Evolutionary conservation across 2,888 invertebrate species (phyloP).

Genomic region (Drosophila suboccidentalis): DNA sequence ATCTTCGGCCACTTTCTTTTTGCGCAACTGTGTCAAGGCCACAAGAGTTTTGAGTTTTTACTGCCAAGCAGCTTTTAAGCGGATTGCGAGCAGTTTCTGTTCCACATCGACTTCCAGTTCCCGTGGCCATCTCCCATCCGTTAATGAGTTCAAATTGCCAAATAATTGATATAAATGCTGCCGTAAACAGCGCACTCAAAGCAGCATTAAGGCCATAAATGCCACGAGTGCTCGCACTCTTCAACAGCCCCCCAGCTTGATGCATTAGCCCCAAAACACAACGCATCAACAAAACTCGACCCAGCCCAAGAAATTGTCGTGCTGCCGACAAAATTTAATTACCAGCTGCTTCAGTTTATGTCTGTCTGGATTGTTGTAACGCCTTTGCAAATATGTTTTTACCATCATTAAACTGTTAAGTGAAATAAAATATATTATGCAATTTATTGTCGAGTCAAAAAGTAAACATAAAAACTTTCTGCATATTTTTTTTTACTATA

Average conservation of each 20-base stretch:
- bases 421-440: constrained; percentile 60
- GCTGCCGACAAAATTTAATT: constrained; percentile 40
- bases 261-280: constrained; percentile 34
- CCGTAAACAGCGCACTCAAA: constrained; percentile 37
- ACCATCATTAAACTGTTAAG: constrained; percentile 44
- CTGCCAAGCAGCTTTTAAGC: constrained; percentile 37
- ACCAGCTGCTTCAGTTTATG: constrained; percentile 37
- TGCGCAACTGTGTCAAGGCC: constrained; percentile 66
- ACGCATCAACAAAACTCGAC: constrained; percentile 8
- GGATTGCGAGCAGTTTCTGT: constrained; percentile 30
- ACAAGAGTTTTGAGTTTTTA: constrained; percentile 29
- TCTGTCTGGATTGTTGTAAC: constrained; percentile 39
- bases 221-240: constrained; percentile 6
- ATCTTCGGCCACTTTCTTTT: not conserved
- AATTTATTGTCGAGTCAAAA: constrained; percentile 44
- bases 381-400: constrained; percentile 46
- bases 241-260: constrained; percentile 30
- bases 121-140: constrained; percentile 24
- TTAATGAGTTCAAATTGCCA: constrained; percentile 65
- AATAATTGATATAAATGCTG: constrained; percentile 71
- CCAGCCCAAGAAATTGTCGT: constrained; percentile 36
- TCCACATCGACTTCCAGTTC: constrained; percentile 32
- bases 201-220: constrained; percentile 44
- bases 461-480: constrained; percentile 23
- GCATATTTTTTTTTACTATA: constrained; percentile 16